Evolutionary conservation across 2,113 vertebrate species (phyloP).

Genomic region (Coryphaenoides rupestris): DNA sequence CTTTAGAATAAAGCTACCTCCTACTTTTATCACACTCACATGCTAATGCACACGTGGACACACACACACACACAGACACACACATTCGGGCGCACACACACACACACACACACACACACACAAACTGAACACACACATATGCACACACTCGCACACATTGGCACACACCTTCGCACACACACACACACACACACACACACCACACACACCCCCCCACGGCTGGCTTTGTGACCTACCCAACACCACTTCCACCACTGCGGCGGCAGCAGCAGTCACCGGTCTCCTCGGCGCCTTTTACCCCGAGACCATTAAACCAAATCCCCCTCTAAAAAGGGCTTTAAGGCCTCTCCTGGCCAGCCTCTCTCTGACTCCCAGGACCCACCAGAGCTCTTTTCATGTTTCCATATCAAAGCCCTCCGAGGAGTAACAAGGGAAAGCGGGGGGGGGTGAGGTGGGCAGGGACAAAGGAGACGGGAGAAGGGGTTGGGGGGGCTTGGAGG

Average conservation of each 20-base stretch:
- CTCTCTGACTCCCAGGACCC: constrained; percentile 49
- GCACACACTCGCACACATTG: constrained; percentile 31
- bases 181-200: neutral
- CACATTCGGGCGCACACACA: neutral
- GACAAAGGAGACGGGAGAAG: neutral
- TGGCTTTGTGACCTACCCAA: constrained; percentile 46
- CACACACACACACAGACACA: constrained; percentile 5
- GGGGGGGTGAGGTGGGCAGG: neutral
- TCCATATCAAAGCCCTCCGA: constrained; percentile 58
- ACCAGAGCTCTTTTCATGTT: constrained; percentile 54
- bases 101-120: constrained; percentile 13
- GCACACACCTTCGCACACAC: neutral
- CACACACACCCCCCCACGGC: constrained; percentile 22
- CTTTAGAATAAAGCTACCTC: constrained; percentile 49
- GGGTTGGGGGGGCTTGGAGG: constrained; percentile 9
- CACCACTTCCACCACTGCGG: constrained; percentile 35
- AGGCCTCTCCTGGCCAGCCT: constrained; percentile 52
- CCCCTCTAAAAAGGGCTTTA: constrained; percentile 54
- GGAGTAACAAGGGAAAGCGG: constrained; percentile 12
- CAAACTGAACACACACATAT: constrained; percentile 17
- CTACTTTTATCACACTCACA: constrained; percentile 33
- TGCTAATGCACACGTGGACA: neutral
- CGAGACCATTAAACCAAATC: constrained; percentile 64
- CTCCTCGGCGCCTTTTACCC: constrained; percentile 52
- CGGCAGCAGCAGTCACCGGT: constrained; percentile 36